These are phyloP conservation scores for Xenopus petersii DNA, from an alignment of 2,797 vertebrate genomes.

Conservation along the genomic window DNA sequence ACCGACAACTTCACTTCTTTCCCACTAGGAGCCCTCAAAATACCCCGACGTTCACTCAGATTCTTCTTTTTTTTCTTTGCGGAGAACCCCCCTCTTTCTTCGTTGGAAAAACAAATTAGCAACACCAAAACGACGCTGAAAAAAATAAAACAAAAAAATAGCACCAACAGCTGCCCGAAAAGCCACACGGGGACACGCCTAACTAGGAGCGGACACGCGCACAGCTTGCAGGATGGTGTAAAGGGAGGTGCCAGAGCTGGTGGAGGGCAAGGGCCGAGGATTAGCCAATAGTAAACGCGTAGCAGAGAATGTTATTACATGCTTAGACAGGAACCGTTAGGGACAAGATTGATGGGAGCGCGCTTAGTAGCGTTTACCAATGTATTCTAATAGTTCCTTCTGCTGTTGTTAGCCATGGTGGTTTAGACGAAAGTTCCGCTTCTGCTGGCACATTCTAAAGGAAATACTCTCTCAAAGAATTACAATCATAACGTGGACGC, in stretches of 20 bases:
- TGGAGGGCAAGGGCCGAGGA: background rate
- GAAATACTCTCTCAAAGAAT: too few species aligned
- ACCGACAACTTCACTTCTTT: background rate
- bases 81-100: background rate
- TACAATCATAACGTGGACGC: too few species aligned
- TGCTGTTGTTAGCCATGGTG: too few species aligned
- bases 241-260: background rate
- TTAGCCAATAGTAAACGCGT: background rate
- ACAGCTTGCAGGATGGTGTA: background rate
- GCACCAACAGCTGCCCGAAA: slow-evolving; percentile 9
- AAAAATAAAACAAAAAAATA: background rate
- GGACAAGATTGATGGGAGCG: background rate
- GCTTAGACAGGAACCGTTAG: slow-evolving; percentile 12
- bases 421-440: too few species aligned
- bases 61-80: background rate
- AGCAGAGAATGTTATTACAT: background rate
- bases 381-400: too few species aligned
- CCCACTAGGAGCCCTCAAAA: slow-evolving; percentile 22
- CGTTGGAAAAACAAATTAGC: background rate
- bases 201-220: slow-evolving; percentile 11
- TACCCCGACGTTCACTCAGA: slow-evolving; percentile 33
- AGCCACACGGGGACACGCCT: slow-evolving; percentile 9
- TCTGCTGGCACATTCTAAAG: too few species aligned
- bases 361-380: background rate
- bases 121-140: background rate